These are phyloP conservation scores for Formicarius rufipectus DNA, from an alignment of 2,113 vertebrate genomes.

Conservation along the genomic window DNA sequence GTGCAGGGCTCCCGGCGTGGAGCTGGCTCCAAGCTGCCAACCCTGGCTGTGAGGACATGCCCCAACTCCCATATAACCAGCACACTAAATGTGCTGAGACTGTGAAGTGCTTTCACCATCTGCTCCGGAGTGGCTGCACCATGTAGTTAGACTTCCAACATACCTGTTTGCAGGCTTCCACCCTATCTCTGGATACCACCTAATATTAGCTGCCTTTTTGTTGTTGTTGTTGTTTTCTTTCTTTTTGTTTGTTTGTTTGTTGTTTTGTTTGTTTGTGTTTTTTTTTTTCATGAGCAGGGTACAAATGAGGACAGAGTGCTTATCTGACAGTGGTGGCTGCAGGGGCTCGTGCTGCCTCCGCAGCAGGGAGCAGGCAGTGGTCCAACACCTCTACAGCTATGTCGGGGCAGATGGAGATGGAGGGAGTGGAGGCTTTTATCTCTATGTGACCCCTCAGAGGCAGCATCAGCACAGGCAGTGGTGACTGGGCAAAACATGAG, in stretches of 20 bases:
- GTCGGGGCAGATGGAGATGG: not conserved
- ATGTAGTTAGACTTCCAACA: accelerated
- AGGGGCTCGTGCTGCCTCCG: not conserved
- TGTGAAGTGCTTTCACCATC: not conserved
- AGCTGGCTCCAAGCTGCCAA: not conserved
- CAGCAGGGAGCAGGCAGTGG: not conserved
- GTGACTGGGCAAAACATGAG: not conserved
- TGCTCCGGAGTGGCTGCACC: not conserved
- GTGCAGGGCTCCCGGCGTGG: accelerated
- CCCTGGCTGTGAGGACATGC: accelerated
- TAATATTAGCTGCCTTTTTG: not conserved
- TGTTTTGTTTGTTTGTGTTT: too few species aligned
- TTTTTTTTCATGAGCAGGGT: not conserved
- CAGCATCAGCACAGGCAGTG: not conserved
- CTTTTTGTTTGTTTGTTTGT: too few species aligned
- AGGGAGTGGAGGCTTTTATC: not conserved
- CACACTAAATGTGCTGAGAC: not conserved
- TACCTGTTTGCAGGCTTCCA: not conserved
- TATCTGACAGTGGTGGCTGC: not conserved
- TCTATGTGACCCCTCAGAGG: not conserved
- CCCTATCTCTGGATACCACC: not conserved
- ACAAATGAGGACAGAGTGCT: not conserved
- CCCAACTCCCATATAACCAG: accelerated
- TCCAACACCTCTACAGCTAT: accelerated
- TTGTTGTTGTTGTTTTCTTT: too few species aligned